Evolutionary conservation across 2,797 vertebrate genomes (phyloP).

Genomic region (Podargus strigoides): DNA sequence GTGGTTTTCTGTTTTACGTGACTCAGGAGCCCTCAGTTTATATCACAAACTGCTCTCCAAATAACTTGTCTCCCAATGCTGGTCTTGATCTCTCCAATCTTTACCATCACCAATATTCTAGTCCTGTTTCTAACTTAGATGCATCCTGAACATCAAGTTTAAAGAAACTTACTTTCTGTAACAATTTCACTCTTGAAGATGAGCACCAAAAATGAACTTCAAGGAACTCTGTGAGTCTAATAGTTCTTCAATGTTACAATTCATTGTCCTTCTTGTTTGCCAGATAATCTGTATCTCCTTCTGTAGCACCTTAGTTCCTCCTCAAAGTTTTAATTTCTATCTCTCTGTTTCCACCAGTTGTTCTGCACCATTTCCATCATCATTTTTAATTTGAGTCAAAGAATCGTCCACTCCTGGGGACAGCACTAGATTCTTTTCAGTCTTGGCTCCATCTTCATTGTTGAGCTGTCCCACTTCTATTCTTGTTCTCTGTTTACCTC

Average conservation of each 20-base stretch:
- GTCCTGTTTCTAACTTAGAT: not conserved
- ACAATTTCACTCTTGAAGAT: not conserved
- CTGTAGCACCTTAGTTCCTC: not conserved
- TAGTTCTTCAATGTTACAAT: not conserved
- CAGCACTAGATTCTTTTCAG: not conserved
- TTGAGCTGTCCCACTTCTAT: not conserved
- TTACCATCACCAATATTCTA: not conserved
- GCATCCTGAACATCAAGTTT: not conserved
- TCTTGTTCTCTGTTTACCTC: not conserved
- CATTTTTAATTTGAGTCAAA: not conserved
- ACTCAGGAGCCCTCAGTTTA: not conserved
- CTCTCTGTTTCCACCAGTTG: not conserved
- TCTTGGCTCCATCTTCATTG: not conserved
- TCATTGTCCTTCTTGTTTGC: not conserved
- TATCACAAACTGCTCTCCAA: not conserved
- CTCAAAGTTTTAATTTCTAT: not conserved
- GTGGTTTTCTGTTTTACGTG: not conserved
- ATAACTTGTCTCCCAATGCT: not conserved
- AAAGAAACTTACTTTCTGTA: not conserved
- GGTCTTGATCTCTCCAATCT: not conserved
- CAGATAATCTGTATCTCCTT: not conserved
- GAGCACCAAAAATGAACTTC: not conserved
- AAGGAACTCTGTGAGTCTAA: not conserved
- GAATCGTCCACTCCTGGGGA: not conserved
- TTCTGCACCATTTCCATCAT: not conserved